phyloP scores from a whole-genome alignment of 1,140 invertebrate species.

The Drosophila nigromelanica region DNA sequence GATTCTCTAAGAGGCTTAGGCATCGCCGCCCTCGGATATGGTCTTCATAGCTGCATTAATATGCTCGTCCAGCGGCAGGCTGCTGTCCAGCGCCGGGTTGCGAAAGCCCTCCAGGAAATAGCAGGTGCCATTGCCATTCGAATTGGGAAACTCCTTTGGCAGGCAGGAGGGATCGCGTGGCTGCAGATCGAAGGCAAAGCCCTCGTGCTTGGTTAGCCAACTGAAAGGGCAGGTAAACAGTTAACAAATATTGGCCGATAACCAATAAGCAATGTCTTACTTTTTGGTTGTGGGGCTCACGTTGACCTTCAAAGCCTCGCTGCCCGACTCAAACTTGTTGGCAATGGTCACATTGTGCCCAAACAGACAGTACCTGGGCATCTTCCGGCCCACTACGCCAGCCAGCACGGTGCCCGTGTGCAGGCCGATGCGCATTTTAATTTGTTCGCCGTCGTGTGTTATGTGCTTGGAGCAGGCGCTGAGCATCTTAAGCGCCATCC shows the following conservation, averaged over 20 bases:
- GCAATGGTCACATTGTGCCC: constrained; percentile 96
- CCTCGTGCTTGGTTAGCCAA: constrained; percentile 89
- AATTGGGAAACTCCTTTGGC: constrained; percentile 92
- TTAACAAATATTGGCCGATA: not conserved
- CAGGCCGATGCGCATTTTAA: constrained; percentile 97
- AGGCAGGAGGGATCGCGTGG: constrained; percentile 90
- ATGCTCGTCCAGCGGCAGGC: constrained; percentile 87
- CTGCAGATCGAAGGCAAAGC: constrained; percentile 91
- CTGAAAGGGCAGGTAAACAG: constrained; percentile 85
- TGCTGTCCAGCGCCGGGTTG: constrained; percentile 87
- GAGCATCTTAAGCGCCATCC: constrained; percentile 96
- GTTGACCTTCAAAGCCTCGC: constrained; percentile 94
- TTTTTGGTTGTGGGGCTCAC: constrained; percentile 95
- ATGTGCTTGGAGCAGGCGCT: constrained; percentile 93
- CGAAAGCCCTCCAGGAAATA: constrained; percentile 93
- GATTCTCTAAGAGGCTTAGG: constrained; percentile 44
- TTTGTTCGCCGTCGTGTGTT: constrained; percentile 95
- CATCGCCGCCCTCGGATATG: constrained; percentile 75
- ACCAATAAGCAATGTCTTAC: constrained; percentile 87
- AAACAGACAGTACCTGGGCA: constrained; percentile 96
- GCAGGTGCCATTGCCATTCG: constrained; percentile 90
- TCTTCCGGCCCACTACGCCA: constrained; percentile 95
- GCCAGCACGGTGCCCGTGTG: constrained; percentile 95
- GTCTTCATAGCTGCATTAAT: constrained; percentile 86
- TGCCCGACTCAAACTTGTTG: constrained; percentile 97